phyloP scores from a whole-genome alignment of 1,140 invertebrate species.

The Heliconius hewitsoni region DNA sequence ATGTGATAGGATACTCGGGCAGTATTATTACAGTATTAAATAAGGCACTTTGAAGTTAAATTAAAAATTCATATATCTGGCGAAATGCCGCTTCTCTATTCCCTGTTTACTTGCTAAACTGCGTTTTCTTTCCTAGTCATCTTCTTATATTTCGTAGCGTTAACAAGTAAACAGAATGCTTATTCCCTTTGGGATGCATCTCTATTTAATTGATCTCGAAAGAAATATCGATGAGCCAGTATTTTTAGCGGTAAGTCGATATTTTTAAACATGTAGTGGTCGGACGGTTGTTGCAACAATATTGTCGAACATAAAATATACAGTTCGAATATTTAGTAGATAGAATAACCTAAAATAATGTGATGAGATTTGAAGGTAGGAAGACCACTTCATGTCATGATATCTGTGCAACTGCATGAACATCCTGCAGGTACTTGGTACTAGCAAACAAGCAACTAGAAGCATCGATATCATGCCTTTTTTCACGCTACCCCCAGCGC shows the following conservation, averaged over 20 bases:
- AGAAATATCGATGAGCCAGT: slow-evolving; percentile 46
- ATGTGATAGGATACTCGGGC: slow-evolving; percentile 54
- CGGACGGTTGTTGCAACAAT: slow-evolving; percentile 41
- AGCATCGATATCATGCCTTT: slow-evolving; percentile 44
- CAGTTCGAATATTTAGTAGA: slow-evolving; percentile 36
- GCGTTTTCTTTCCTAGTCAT: slow-evolving; percentile 38
- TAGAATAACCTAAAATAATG: slow-evolving; percentile 40
- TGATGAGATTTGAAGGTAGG: slow-evolving; percentile 47
- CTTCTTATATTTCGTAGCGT: slow-evolving; percentile 34
- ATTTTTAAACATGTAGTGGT: slow-evolving; percentile 48
- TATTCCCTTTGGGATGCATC: slow-evolving; percentile 34
- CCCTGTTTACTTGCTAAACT: slow-evolving; percentile 49
- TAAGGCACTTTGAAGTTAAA: slow-evolving; percentile 48
- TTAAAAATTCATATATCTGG: slow-evolving; percentile 37
- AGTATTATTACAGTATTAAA: slow-evolving; percentile 69
- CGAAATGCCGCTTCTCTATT: slow-evolving; percentile 41
- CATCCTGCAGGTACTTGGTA: slow-evolving; percentile 42
- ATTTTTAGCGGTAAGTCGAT: slow-evolving; percentile 43
- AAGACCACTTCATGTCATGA: slow-evolving; percentile 47
- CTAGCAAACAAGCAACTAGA: slow-evolving; percentile 41
- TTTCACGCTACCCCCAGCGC: slow-evolving; percentile 65
- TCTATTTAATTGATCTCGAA: slow-evolving; percentile 37
- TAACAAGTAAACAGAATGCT: slow-evolving; percentile 49
- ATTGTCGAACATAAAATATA: slow-evolving; percentile 25
- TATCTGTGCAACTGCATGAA: slow-evolving; percentile 47